phyloP scores from a whole-genome alignment of 2,797 vertebrate genomes.

The Propithecus deckenii region DNA sequence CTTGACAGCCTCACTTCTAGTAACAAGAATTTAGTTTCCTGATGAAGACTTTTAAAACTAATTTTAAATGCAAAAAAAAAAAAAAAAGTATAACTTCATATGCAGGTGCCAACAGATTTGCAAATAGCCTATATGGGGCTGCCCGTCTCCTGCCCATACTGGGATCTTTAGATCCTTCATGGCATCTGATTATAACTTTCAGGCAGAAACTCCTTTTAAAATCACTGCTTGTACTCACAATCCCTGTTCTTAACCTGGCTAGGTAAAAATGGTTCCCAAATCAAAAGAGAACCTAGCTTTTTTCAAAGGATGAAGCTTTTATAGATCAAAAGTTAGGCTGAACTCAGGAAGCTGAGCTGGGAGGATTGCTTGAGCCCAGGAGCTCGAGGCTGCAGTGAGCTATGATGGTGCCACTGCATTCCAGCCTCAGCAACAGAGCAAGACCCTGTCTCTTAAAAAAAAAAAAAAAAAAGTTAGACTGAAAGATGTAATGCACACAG shows the following conservation, averaged over 20 bases:
- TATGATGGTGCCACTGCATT: too few relatives aligned
- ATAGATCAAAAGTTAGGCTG: not conserved
- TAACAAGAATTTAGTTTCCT: not conserved
- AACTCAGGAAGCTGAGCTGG: too few relatives aligned
- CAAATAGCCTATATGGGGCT: not conserved
- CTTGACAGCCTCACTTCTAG: not conserved
- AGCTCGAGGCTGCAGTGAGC: too few relatives aligned
- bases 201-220: not conserved
- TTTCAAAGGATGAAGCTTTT: not conserved
- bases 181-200: not conserved
- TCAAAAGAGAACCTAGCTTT: not conserved
- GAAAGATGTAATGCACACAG: not conserved
- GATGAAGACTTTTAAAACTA: not conserved
- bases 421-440: not conserved
- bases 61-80: not conserved
- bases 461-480: not conserved
- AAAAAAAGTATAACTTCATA: not conserved
- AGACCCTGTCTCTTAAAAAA: not conserved
- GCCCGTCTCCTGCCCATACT: too few relatives aligned
- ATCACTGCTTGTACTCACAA: not conserved
- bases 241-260: not conserved
- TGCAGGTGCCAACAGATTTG: not conserved
- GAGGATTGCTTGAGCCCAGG: too few relatives aligned
- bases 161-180: rapidly evolving
- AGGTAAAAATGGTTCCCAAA: not conserved